Conservation (phyloP, 1,140 invertebrate genomes). For the Leptonema lineaticorne region DNA sequence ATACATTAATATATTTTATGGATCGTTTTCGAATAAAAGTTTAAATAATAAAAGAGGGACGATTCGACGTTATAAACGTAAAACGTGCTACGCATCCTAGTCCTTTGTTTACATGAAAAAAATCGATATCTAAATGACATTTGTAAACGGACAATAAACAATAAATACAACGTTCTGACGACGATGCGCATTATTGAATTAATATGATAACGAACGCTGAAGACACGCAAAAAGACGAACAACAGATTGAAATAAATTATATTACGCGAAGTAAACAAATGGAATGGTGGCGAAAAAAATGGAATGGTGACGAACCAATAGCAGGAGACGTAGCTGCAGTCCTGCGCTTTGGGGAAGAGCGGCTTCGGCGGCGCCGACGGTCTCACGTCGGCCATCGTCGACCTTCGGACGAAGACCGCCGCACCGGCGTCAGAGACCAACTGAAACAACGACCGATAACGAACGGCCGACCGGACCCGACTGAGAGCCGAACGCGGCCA, state of each 20-base stretch:
- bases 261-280: neutral
- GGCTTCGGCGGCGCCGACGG: constrained; percentile 11
- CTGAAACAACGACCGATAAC: neutral
- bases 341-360: constrained; percentile 61
- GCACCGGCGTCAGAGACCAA: neutral
- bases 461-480: neutral
- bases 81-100: too few species aligned
- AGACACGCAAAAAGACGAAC: neutral
- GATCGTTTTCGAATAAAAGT: too few species aligned
- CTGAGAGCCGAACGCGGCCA: neutral
- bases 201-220: neutral
- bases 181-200: neutral
- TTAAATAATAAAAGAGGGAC: too few species aligned
- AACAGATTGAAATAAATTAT: neutral
- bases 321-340: constrained; percentile 69
- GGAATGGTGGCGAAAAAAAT: neutral
- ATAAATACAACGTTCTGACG: neutral
- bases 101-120: too few species aligned
- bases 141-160: neutral
- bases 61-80: too few species aligned
- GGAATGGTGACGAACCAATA: constrained; percentile 60
- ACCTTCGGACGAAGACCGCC: neutral
- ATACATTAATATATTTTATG: too few species aligned
- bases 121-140: too few species aligned
- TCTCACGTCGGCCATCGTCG: neutral